Evolutionary conservation across 2,797 vertebrate species (phyloP).

Genomic region (Setipinna tenuifilis): DNA sequence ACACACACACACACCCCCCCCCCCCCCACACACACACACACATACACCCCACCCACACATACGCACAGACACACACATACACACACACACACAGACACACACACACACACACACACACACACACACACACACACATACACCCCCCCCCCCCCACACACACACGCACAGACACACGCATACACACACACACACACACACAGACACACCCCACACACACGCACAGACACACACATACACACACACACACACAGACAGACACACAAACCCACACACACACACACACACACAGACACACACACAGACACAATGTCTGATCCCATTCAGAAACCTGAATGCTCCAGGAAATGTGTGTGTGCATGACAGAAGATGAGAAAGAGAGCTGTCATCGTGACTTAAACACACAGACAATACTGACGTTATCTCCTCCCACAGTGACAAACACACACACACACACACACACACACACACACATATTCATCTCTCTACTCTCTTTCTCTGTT

Average conservation of each 20-base stretch:
- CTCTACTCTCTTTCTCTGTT: too few relatives aligned
- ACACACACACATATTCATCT: background rate
- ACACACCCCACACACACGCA: background rate
- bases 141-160: too few relatives aligned
- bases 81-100: too few relatives aligned
- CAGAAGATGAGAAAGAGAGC: background rate
- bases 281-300: background rate
- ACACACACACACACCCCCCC: conserved; percentile 10
- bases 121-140: too few relatives aligned
- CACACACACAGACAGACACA: too few relatives aligned
- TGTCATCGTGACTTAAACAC: background rate
- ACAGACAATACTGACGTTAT: background rate
- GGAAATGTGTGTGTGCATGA: background rate
- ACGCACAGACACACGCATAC: too few relatives aligned
- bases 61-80: background rate
- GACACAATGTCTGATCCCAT: background rate
- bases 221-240: too few relatives aligned
- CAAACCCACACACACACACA: background rate
- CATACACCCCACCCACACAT: conserved; percentile 19
- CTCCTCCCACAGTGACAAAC: background rate
- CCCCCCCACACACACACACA: conserved; percentile 23
- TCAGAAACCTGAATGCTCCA: background rate
- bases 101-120: too few relatives aligned
- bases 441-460: background rate
- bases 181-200: background rate